These are phyloP conservation scores for Hyppa rectilinea DNA, from an alignment of 2,888 invertebrate species.

Conservation along the genomic window DNA sequence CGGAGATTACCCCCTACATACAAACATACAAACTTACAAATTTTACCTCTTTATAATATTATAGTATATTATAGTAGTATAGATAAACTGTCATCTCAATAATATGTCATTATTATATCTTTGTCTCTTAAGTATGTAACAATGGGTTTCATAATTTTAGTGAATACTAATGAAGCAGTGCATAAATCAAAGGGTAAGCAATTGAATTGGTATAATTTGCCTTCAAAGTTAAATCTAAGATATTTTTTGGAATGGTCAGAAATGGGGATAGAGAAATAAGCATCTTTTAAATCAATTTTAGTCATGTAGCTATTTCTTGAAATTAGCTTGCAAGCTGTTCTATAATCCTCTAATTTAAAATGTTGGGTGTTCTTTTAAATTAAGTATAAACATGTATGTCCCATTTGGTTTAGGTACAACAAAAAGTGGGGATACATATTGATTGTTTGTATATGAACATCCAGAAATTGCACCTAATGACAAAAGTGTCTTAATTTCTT, in stretches of 20 bases:
- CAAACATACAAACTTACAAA: no score
- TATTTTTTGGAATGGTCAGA: slow-evolving; percentile 16
- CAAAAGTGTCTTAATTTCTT: neutral
- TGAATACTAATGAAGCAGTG: slow-evolving; percentile 5
- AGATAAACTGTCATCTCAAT: no score
- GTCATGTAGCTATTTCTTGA: slow-evolving; percentile 9
- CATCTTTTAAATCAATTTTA: slow-evolving; percentile 1
- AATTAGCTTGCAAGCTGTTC: slow-evolving; percentile 13
- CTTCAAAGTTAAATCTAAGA: slow-evolving; percentile 26
- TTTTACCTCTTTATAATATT: no score
- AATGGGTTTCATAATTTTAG: slow-evolving; percentile 3
- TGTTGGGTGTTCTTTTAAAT: slow-evolving; percentile 15
- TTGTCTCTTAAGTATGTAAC: neutral
- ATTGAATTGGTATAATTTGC: slow-evolving; percentile 13
- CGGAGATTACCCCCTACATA: no score
- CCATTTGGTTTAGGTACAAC: neutral
- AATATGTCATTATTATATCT: neutral
- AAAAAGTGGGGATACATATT: slow-evolving; percentile 1
- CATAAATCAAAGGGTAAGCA: slow-evolving; percentile 11
- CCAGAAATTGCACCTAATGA: neutral
- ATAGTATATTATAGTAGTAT: no score
- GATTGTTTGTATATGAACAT: slow-evolving; percentile 6
- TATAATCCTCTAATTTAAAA: slow-evolving; percentile 17
- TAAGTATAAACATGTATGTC: slow-evolving; percentile 8
- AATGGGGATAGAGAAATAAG: slow-evolving; percentile 9